Conservation (phyloP, 2,888 invertebrate species). For the Sinopyrophorus schimmeli region DNA sequence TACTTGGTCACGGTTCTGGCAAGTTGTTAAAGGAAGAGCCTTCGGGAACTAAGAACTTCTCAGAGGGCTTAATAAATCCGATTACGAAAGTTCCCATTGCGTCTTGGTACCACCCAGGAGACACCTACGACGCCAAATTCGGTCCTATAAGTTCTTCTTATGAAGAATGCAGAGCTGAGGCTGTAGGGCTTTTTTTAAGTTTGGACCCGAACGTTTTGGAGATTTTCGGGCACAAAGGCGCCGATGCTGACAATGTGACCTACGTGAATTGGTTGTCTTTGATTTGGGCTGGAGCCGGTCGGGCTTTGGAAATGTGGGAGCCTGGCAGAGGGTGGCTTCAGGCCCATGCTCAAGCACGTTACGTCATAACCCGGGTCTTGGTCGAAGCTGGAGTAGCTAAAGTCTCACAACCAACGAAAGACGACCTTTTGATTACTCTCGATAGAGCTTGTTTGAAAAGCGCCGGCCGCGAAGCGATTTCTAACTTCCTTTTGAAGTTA, state of each 20-base stretch:
- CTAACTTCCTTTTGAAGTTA: slow-evolving; percentile 82
- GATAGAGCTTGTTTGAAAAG: slow-evolving; percentile 78
- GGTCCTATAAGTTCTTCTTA: slow-evolving; percentile 86
- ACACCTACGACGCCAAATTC: slow-evolving; percentile 92
- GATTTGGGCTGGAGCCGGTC: slow-evolving; percentile 83
- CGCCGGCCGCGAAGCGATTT: slow-evolving; percentile 83
- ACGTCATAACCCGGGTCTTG: slow-evolving; percentile 84
- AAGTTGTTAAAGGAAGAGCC: slow-evolving; percentile 79
- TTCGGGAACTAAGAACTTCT: slow-evolving; percentile 82
- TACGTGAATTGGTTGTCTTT: slow-evolving; percentile 94
- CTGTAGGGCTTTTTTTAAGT: slow-evolving; percentile 92
- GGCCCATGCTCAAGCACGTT: slow-evolving; percentile 73
- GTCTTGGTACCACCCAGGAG: slow-evolving; percentile 83
- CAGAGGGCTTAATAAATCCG: slow-evolving; percentile 69
- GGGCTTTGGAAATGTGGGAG: slow-evolving; percentile 88
- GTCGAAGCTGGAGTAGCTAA: slow-evolving; percentile 85
- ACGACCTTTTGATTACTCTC: slow-evolving; percentile 76
- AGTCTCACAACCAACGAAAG: slow-evolving; percentile 71
- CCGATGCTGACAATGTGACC: slow-evolving; percentile 66
- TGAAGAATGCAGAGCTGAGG: slow-evolving; percentile 96
- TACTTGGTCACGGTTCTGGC: slow-evolving; percentile 95
- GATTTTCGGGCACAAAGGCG: slow-evolving; percentile 81
- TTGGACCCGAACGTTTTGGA: slow-evolving; percentile 54
- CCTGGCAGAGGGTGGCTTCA: slow-evolving; percentile 89
- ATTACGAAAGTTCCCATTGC: slow-evolving; percentile 66